phyloP scores from a whole-genome alignment of 2,888 invertebrate genomes.

The Cylloceria caligata region DNA sequence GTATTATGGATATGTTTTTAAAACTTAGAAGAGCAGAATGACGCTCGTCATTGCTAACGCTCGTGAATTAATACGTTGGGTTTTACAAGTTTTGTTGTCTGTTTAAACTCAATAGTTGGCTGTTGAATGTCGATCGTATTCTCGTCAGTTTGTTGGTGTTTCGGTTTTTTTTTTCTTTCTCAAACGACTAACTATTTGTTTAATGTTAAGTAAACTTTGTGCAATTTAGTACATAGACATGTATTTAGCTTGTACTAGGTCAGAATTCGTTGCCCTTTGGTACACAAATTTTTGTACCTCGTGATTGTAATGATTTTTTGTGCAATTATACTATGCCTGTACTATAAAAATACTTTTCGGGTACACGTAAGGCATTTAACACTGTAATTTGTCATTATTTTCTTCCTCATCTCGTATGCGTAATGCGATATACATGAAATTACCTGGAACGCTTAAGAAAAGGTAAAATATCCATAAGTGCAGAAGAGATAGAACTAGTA shows the following conservation, averaged over 20 bases:
- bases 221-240: conserved; percentile 59
- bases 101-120: conserved; percentile 13
- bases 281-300: conserved; percentile 44
- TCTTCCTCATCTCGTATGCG: conserved; percentile 3
- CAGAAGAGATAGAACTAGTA: background rate
- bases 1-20: conserved; percentile 23
- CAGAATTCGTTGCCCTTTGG: conserved; percentile 36
- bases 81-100: conserved; percentile 9
- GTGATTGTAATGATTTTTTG: conserved; percentile 61
- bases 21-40: background rate
- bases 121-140: conserved; percentile 10
- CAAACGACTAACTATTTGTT: conserved; percentile 28
- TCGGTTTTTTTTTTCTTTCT: conserved; percentile 8
- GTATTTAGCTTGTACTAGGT: conserved; percentile 10
- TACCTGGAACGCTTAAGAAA: background rate
- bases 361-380: conserved; percentile 34
- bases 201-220: conserved; percentile 44
- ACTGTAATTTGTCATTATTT: conserved; percentile 1
- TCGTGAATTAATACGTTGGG: conserved; percentile 3
- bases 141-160: conserved; percentile 12
- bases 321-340: conserved; percentile 63
- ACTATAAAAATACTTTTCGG: conserved; percentile 49
- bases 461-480: background rate
- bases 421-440: background rate
- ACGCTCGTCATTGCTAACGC: conserved; percentile 15